Evolutionary conservation across 1,140 invertebrate genomes (phyloP).

Genomic region (Hylyphantes graminicola): DNA sequence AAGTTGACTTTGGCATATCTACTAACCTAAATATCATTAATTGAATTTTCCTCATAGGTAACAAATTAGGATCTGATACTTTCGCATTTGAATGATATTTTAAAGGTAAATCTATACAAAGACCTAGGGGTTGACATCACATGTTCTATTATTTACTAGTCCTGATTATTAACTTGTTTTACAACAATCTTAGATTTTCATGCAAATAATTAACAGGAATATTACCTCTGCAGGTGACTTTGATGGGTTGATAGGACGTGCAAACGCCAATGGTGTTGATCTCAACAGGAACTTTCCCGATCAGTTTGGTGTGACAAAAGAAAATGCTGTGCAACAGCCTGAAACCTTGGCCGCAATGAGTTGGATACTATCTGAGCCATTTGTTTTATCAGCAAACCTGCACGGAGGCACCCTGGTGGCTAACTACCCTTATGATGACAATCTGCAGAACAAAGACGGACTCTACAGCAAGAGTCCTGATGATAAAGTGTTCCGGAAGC

Average conservation of each 20-base stretch:
- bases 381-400: conserved; percentile 96
- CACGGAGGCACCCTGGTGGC: conserved; percentile 94
- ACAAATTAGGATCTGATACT: not conserved
- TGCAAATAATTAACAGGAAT: too few species aligned
- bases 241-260: conserved; percentile 76
- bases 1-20: too few species aligned
- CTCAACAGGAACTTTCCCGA: conserved; percentile 98
- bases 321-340: conserved; percentile 77
- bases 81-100: too few species aligned
- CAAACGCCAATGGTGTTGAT: conserved; percentile 86
- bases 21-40: too few species aligned
- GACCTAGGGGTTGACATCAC: not conserved
- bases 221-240: conserved; percentile 73
- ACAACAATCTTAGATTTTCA: too few species aligned
- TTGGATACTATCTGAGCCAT: conserved; percentile 87
- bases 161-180: not conserved
- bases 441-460: conserved; percentile 65
- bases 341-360: conserved; percentile 93
- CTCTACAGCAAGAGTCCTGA: conserved; percentile 78
- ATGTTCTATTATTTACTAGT: not conserved
- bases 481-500: conserved; percentile 82
- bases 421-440: conserved; percentile 93
- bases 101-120: too few species aligned
- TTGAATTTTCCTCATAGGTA: not conserved
- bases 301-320: conserved; percentile 78